These are phyloP conservation scores for Ardeotis arabs DNA, from an alignment of 2,113 vertebrate species.

Conservation along the genomic window DNA sequence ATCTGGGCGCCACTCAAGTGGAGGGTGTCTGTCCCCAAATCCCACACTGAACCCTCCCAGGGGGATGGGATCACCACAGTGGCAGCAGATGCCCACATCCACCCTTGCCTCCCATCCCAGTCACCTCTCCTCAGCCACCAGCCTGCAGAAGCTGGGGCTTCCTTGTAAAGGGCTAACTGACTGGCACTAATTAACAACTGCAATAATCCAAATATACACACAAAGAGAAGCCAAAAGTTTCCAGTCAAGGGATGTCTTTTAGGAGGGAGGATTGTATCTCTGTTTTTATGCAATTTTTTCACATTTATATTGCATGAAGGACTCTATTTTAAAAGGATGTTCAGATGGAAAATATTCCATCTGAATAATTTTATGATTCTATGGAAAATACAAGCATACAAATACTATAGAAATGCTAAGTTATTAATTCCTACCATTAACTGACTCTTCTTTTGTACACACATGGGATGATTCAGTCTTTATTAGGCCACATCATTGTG, in stretches of 20 bases:
- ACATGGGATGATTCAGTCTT: not conserved
- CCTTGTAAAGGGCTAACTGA: not conserved
- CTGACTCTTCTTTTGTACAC: not conserved
- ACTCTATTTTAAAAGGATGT: not conserved
- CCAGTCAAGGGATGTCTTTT: not conserved
- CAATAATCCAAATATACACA: not conserved
- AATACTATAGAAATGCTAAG: not conserved
- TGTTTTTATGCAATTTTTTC: not conserved
- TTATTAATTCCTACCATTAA: not conserved
- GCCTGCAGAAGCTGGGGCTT: not conserved
- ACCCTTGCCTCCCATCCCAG: rapidly evolving
- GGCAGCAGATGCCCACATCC: not conserved
- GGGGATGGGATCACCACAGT: rapidly evolving
- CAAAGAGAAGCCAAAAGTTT: not conserved
- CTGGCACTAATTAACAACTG: not conserved
- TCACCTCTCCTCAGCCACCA: rapidly evolving
- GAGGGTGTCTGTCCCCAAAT: rapidly evolving
- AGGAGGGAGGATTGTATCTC: not conserved
- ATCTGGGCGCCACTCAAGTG: not conserved
- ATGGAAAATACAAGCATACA: not conserved
- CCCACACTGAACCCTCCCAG: rapidly evolving
- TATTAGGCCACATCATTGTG: not conserved
- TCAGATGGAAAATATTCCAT: not conserved
- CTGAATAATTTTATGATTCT: no score
- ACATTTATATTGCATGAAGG: not conserved